Conservation (phyloP, 2,113 vertebrate genomes). For the Corvus moneduloides region DNA sequence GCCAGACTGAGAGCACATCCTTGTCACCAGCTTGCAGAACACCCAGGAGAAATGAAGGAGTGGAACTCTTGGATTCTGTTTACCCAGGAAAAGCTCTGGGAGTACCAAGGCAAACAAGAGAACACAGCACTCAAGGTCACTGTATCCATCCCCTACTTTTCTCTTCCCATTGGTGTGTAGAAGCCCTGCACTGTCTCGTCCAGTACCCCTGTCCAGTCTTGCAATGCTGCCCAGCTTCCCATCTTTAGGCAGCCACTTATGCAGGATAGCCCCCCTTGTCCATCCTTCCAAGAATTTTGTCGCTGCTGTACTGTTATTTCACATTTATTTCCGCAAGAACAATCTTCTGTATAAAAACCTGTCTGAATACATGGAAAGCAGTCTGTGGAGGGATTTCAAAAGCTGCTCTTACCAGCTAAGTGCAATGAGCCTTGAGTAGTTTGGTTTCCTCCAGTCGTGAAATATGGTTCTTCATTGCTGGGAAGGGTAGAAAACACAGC, state of each 20-base stretch:
- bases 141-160: background rate
- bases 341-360: background rate
- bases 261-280: background rate
- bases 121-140: background rate
- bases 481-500: background rate
- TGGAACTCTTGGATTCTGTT: background rate
- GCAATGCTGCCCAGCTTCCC: background rate
- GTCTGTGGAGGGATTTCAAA: background rate
- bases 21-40: background rate
- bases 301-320: background rate
- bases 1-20: background rate
- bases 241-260: background rate
- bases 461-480: background rate
- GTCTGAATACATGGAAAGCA: background rate
- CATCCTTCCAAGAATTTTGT: background rate
- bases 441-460: background rate
- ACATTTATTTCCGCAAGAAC: background rate
- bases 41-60: background rate
- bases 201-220: background rate
- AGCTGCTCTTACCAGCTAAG: background rate
- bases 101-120: background rate
- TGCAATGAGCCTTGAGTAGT: background rate
- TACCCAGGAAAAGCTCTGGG: background rate
- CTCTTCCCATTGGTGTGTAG: accelerated
- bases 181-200: background rate